Percentiles rank a stretch among this genome's conserved stretches.
Evolutionary conservation across 1,140 invertebrate genomes (phyloP).

Genomic region (Pseudomyrmex dendroicus): DNA sequence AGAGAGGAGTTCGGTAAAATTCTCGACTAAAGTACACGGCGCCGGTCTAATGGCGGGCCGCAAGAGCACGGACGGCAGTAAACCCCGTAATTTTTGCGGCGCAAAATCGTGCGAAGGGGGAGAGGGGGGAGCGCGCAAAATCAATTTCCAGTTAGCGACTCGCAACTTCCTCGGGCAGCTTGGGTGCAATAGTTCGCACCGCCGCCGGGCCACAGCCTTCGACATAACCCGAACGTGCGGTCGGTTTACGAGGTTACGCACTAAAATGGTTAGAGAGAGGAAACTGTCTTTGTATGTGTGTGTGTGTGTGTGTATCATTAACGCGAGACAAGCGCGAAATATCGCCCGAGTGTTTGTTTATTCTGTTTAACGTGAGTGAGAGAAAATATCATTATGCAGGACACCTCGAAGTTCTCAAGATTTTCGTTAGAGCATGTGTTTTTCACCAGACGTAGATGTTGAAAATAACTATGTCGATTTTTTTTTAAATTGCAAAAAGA

Average conservation of each 20-base stretch:
- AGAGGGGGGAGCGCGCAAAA: slow-evolving; percentile 28
- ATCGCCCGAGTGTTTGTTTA: slow-evolving; percentile 28
- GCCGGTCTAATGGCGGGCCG: not conserved
- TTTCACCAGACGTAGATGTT: not conserved
- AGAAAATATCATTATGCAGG: slow-evolving; percentile 1
- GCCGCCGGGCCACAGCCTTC: slow-evolving; percentile 53
- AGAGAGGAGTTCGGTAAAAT: slow-evolving; percentile 25
- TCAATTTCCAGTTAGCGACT: slow-evolving; percentile 65
- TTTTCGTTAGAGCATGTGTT: not conserved
- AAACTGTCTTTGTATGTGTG: not conserved
- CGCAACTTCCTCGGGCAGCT: slow-evolving; percentile 47
- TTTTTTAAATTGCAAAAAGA: too few species aligned
- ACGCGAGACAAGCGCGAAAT: slow-evolving; percentile 46
- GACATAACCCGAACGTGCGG: slow-evolving; percentile 55
- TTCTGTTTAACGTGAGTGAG: not conserved
- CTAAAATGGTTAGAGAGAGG: slow-evolving; percentile 64
- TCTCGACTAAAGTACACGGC: slow-evolving; percentile 12
- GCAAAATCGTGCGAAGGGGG: slow-evolving; percentile 29
- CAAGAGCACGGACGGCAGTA: not conserved
- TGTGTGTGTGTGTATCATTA: slow-evolving; percentile 21
- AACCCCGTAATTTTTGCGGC: slow-evolving; percentile 62
- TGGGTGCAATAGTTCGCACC: slow-evolving; percentile 62
- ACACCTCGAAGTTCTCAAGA: not conserved
- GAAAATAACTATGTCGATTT: too few species aligned
- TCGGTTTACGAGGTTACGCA: slow-evolving; percentile 69